Evolutionary conservation across 2,113 vertebrate species (phyloP).

Genomic region (Chrysemys picta): DNA sequence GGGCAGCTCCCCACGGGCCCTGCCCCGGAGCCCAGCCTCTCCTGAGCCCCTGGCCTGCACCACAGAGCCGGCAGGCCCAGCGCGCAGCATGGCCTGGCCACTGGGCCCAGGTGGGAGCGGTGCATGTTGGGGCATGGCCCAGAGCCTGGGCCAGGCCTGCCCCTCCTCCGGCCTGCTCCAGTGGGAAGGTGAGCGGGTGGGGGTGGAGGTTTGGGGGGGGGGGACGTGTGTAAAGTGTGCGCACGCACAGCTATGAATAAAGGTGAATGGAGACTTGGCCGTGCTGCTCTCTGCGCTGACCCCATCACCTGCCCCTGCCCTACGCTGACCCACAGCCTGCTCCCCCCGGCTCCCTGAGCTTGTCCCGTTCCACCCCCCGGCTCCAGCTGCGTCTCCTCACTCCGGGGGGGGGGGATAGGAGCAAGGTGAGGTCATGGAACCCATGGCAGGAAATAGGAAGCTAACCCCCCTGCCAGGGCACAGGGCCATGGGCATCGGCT

Average conservation of each 20-base stretch:
- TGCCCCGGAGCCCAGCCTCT: no score
- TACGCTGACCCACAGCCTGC: background rate
- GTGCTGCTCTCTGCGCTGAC: background rate
- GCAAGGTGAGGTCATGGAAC: background rate
- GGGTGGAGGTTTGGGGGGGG: background rate
- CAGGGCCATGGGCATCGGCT: no score
- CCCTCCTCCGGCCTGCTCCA: no score
- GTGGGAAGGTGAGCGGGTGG: no score
- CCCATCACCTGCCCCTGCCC: background rate
- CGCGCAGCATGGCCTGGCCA: no score
- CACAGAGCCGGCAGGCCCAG: no score
- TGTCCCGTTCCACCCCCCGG: no score
- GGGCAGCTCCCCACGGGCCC: background rate
- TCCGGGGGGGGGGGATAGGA: accelerated
- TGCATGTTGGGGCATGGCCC: background rate
- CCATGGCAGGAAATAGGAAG: background rate
- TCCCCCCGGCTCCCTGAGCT: background rate
- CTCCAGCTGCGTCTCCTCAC: no score
- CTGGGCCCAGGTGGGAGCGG: no score
- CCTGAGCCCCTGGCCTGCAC: no score
- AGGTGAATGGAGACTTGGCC: background rate
- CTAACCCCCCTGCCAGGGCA: background rate
- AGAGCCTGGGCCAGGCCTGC: no score
- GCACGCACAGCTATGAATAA: background rate
- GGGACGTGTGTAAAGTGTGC: background rate